Evolutionary conservation across 2,113 vertebrate species (phyloP), one percentile per base, ranked within the genome.

Genomic region (Rhinichthys klamathensis): DNA sequence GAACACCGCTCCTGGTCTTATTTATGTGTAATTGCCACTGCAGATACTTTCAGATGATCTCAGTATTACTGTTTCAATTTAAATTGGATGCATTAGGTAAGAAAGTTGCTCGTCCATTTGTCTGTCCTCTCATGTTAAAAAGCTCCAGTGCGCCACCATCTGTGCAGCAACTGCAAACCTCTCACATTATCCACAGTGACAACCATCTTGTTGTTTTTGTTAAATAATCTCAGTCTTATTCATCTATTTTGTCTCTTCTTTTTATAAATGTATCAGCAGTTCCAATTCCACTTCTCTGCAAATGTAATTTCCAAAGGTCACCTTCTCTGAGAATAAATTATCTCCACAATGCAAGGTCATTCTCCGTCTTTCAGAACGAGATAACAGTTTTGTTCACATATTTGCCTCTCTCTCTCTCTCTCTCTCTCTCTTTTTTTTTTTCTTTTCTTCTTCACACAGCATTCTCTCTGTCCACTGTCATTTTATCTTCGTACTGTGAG

Each of bases 271-370:
- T 46, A 80, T 85, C 78, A 74, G 74, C 60, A 69, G 82, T 88
- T 87, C 80, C 84, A 69, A 80, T 84, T 78, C 46, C 73, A 46
- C 56, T 65, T 86, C 85, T 87, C 90, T 88, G 89, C 90, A 90
- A 91, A 94, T 92, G 88, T 82, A 86, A 93, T 92, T 91, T 92
- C 84, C 87, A 91, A 90, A 92, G 90, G 88, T 88, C 91, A 90
- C 67, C 41, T 90, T 90, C 77, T 86, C 78, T 60, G 67, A 83
- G 92, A 92, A 82, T 0, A 87, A 92, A 92, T 91, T 91, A 87
- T 86, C 65, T 89, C 89, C 86, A 88, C 85, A 82, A 87, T 85
- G 85, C 83, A 83, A 82, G 88, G 85, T 90, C 69, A 84, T 88
- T 87, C 63, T 88, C 76, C 79, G 27, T 86, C 82, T 60, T 82